These are phyloP conservation scores for Seira musarum DNA, from an alignment of 2,888 invertebrate species.

Conservation along the genomic window DNA sequence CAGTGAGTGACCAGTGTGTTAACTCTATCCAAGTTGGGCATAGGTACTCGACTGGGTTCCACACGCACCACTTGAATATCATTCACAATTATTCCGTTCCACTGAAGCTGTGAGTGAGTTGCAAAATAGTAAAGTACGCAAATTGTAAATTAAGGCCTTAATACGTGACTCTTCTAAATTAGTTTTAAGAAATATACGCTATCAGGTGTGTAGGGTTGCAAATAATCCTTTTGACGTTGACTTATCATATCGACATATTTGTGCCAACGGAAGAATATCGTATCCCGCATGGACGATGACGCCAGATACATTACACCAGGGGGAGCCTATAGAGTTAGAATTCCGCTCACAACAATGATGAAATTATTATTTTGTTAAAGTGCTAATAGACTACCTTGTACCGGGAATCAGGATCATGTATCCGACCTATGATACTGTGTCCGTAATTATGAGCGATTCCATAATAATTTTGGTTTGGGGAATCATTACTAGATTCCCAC, in stretches of 20 bases:
- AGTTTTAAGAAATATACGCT: constrained; percentile 6
- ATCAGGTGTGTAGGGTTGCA: constrained; percentile 3
- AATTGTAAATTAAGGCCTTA: too few relatives aligned
- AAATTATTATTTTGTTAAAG: background rate
- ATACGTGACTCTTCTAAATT: too few relatives aligned
- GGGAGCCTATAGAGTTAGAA: constrained; percentile 77
- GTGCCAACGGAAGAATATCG: constrained; percentile 90
- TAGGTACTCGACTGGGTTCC: constrained; percentile 4
- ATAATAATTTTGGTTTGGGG: background rate
- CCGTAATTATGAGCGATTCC: constrained; percentile 80
- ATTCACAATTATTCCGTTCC: constrained; percentile 28
- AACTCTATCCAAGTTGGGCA: background rate
- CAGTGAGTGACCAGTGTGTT: constrained; percentile 79
- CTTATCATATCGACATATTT: constrained; percentile 73
- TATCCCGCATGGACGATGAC: constrained; percentile 89
- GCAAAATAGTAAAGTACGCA: too few relatives aligned
- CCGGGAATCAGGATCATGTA: constrained; percentile 86
- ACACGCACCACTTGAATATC: constrained; percentile 37
- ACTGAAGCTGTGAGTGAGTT: too few relatives aligned
- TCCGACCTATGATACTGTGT: constrained; percentile 83
- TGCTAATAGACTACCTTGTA: constrained; percentile 76
- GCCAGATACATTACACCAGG: constrained; percentile 88
- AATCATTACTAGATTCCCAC: background rate
- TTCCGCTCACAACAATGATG: background rate
- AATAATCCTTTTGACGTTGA: constrained; percentile 15